Percentiles rank a stretch among this genome's conserved stretches.
phyloP scores from a whole-genome alignment of 2,888 invertebrate genomes.

The Heliconius sara region DNA sequence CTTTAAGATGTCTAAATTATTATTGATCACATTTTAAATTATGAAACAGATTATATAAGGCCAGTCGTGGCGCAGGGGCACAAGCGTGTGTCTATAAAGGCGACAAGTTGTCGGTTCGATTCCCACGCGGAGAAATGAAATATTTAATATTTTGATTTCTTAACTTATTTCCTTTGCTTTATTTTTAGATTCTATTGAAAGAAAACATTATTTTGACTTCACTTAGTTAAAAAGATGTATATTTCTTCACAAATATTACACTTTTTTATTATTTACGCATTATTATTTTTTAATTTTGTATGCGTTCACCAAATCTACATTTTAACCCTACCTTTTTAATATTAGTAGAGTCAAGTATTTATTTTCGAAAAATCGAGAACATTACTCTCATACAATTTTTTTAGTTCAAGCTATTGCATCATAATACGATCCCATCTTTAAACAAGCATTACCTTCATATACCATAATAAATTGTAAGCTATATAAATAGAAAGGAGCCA shows the following conservation, averaged over 20 bases:
- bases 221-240: too few relatives aligned
- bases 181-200: too few relatives aligned
- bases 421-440: background rate
- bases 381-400: background rate
- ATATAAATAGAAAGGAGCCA: conserved; percentile 2
- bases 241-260: too few relatives aligned
- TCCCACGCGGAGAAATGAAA: background rate
- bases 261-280: too few relatives aligned
- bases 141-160: too few relatives aligned
- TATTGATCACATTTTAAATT: conserved; percentile 47
- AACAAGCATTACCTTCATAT: background rate
- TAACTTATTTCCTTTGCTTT: too few relatives aligned
- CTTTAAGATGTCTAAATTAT: conserved; percentile 44
- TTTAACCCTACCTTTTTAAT: too few relatives aligned
- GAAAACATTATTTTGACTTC: too few relatives aligned
- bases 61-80: too few relatives aligned
- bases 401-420: background rate
- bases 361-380: background rate
- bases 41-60: conserved; percentile 2
- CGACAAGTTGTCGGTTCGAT: background rate
- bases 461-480: background rate
- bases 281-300: too few relatives aligned
- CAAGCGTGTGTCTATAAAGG: too few relatives aligned
- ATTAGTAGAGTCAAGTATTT: background rate
- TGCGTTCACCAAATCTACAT: too few relatives aligned